Base-by-base conservation (phyloP, 2,113 vertebrate genomes). In the Hydrochoerus hydrochaeris region DNA sequence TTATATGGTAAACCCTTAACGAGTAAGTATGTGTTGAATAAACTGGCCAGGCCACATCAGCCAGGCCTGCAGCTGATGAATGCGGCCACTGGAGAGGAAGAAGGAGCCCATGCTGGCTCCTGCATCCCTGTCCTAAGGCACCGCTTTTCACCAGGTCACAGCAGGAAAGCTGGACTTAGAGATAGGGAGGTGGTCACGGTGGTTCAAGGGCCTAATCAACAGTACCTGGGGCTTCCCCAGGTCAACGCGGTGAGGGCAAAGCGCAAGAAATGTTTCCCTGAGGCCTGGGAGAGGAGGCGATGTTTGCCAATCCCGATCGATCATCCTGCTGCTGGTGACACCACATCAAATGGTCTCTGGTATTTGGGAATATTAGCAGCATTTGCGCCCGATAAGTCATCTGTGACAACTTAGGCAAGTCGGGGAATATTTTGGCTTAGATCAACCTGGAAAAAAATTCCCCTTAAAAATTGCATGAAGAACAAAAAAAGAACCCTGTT, bases 381-480 rank as follows among this genome's bases (percentile, higher is more conserved):
- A 73, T 41, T 41, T 41, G 16, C 91, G 82, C 24, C 57, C 83
- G 87, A 32, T 44, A 87, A 94, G 86, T 95, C 84, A 90, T 85
- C 67, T 75, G 63, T 81, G 88, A 90, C 44, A 71, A 63, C 13
- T 92, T 95, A 94, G 75, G 57, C 71, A 89, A 80, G 62, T 95
- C 75, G 95, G n/a, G 12, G 62, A 57, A 57, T 90, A 62, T 87
- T 30, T 94, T 85, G 81, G 19, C 62, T 93, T 57, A 85, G 58
- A 78, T 88, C 90, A 90, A 88, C 44, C 84, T 65, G n/a, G 26
- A 16, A 38, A 28, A 63, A 94, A 26, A 8, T 54, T 94, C 67
- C 92, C 80, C n/a, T 38, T 24, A 58, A n/a, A 89, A 77, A 38
- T 94, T 96, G 95, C 82, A 90, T 85, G 49, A 92, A 94, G 41